These are phyloP conservation scores for Noctua pronuba DNA, from an alignment of 2,888 invertebrate species.

Conservation along the genomic window DNA sequence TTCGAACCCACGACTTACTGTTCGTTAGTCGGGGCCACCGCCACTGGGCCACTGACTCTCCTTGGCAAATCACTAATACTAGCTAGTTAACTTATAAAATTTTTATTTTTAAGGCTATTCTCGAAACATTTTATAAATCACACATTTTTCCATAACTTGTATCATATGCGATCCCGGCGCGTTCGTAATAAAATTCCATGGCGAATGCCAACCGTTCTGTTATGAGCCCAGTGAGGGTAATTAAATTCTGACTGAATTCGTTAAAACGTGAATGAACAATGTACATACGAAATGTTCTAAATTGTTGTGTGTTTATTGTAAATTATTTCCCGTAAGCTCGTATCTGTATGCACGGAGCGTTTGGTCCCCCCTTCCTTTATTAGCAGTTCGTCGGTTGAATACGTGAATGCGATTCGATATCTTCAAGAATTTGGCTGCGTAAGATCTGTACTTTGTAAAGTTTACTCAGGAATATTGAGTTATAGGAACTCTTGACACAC, in stretches of 20 bases:
- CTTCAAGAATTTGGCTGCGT: slow-evolving; percentile 15
- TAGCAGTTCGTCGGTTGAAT: slow-evolving; percentile 38
- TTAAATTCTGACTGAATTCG: slow-evolving; percentile 73
- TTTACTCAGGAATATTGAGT: slow-evolving; percentile 7
- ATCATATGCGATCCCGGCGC: slow-evolving; percentile 45
- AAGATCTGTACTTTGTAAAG: background rate
- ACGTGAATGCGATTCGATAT: slow-evolving; percentile 20
- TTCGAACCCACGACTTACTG: no score
- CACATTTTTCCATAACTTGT: slow-evolving; percentile 50
- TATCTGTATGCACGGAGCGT: slow-evolving; percentile 45
- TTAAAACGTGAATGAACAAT: slow-evolving; percentile 62
- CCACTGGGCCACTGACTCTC: background rate
- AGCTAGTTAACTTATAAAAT: background rate
- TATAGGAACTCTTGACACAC: background rate
- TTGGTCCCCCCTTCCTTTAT: slow-evolving; percentile 31
- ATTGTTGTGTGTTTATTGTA: slow-evolving; percentile 58
- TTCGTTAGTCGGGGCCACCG: no score
- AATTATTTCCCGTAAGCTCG: slow-evolving; percentile 40
- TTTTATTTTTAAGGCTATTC: background rate
- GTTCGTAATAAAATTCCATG: slow-evolving; percentile 72
- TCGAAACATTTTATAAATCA: slow-evolving; percentile 36
- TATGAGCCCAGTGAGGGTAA: slow-evolving; percentile 70
- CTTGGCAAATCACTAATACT: background rate
- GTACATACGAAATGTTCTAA: slow-evolving; percentile 60
- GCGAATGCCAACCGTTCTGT: slow-evolving; percentile 62